Evolutionary conservation across 2,888 invertebrate species (phyloP), one percentile per base, ranked within the genome.

Genomic region (Eilema caniola): DNA sequence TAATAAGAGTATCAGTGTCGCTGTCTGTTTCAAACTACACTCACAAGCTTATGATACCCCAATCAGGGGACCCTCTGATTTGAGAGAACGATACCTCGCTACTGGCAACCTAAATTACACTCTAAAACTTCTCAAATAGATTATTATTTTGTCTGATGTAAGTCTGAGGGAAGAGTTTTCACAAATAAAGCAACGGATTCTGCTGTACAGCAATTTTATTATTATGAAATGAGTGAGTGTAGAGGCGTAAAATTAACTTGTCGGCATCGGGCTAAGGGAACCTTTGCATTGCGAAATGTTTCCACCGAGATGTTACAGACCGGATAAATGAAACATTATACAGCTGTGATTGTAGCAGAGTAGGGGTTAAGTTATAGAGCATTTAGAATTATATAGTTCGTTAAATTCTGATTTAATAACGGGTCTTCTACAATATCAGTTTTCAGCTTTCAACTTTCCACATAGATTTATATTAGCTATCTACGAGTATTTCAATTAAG

Each of bases 31-130:
- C 88, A 88, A 91, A 92, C 88, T 91, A 89, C 89, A 88, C 89
- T 91, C 86, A 83, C 88, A 87, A 89, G 89, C 88, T 90, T 88
- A 91, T 92, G 88, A 92, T 91, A 90, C 92, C 90, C 91, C 89
- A 90, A 92, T 93, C 89, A 90, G 83, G 84, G 86, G 83, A 89
- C 92, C 93, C 92, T 91, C 89, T 85, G 88, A 88, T 89, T 90
- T 86, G 80, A 85, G 81, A 82, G 76, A 81, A 85, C 74, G 80
- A 81, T 75, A 81, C 77, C 71, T 73, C 69, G 63, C 65, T 53
- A 28, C n/a, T 24, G 16, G 23, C 80, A 76, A 77, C 37, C 73
- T 20, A 86, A 81, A 83, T 70, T 77, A 70, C 66, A 85, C 86
- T 76, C 63, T 84, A 81, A 24, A 1, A 7, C n/a, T 11, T 12